These are phyloP conservation scores for Chelon auratus DNA, from an alignment of 2,797 vertebrate species.

Conservation along the genomic window DNA sequence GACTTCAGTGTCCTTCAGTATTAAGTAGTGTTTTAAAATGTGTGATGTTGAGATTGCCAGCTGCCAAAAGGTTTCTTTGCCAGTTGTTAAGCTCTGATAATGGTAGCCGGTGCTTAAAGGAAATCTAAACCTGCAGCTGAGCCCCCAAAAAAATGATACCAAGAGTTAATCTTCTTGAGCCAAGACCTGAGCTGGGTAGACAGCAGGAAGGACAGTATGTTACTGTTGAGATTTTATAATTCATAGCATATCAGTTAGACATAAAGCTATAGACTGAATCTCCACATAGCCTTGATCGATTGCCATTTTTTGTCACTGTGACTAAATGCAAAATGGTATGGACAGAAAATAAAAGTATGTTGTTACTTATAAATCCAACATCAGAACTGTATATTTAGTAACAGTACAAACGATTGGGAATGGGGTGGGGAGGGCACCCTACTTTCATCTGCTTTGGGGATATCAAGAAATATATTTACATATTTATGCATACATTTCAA, in stretches of 20 bases:
- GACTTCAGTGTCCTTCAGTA: slow-evolving; percentile 31
- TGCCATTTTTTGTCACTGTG: background rate
- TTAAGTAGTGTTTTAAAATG: slow-evolving; percentile 26
- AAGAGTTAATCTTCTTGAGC: background rate
- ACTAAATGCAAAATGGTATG: slow-evolving; percentile 1
- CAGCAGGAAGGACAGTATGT: background rate
- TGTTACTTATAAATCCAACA: background rate
- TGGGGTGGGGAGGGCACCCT: background rate
- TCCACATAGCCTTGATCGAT: slow-evolving; percentile 15
- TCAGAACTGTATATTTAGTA: background rate
- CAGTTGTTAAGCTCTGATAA: background rate
- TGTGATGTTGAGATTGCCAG: slow-evolving; percentile 1
- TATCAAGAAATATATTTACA: slow-evolving; percentile 25
- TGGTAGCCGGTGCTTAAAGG: background rate
- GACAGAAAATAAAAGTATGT: slow-evolving; percentile 11
- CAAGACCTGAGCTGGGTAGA: background rate
- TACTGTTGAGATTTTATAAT: slow-evolving; percentile 13
- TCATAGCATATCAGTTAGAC: background rate
- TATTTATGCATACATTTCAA: slow-evolving; percentile 20
- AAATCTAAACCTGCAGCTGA: background rate
- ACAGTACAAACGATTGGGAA: no score
- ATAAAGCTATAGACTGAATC: background rate
- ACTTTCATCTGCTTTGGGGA: background rate
- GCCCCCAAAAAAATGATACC: background rate
- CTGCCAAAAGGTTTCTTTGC: slow-evolving; percentile 6